Evolutionary conservation across 1,140 invertebrate genomes (phyloP).

Genomic region (Pachypeltis micranthus): DNA sequence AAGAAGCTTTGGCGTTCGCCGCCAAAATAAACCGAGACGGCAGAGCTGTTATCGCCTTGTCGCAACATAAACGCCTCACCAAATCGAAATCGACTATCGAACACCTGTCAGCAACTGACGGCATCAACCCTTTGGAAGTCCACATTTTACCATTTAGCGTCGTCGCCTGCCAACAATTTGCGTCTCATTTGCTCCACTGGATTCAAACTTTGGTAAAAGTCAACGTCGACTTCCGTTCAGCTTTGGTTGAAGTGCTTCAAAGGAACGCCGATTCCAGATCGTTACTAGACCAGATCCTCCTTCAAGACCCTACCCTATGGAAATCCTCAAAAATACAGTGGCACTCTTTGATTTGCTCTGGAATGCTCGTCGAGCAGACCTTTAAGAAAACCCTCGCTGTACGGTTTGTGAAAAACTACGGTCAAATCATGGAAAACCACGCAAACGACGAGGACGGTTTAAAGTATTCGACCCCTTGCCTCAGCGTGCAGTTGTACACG

Average conservation of each 20-base stretch:
- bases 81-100: slow-evolving; percentile 69
- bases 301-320: slow-evolving; percentile 80
- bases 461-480: slow-evolving; percentile 80
- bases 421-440: slow-evolving; percentile 80
- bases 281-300: slow-evolving; percentile 44
- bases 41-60: slow-evolving; percentile 74
- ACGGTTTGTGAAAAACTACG: slow-evolving; percentile 73
- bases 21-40: slow-evolving; percentile 90
- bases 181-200: slow-evolving; percentile 77
- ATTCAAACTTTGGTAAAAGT: slow-evolving; percentile 68
- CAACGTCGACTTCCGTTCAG: slow-evolving; percentile 31
- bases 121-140: slow-evolving; percentile 64
- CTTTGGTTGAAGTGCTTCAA: background rate
- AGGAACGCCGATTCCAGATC: slow-evolving; percentile 27
- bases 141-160: slow-evolving; percentile 76
- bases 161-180: slow-evolving; percentile 88
- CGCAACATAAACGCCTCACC: slow-evolving; percentile 57
- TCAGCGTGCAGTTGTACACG: slow-evolving; percentile 92
- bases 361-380: slow-evolving; percentile 78
- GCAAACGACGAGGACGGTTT: slow-evolving; percentile 96
- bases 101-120: slow-evolving; percentile 63
- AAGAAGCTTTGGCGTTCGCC: slow-evolving; percentile 81
- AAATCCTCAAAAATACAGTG: slow-evolving; percentile 81
- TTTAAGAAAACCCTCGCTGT: slow-evolving; percentile 80
- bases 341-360: slow-evolving; percentile 88